Base-by-base conservation (phyloP, 1,140 invertebrate species). In the Dolichoris vasculosae region DNA sequence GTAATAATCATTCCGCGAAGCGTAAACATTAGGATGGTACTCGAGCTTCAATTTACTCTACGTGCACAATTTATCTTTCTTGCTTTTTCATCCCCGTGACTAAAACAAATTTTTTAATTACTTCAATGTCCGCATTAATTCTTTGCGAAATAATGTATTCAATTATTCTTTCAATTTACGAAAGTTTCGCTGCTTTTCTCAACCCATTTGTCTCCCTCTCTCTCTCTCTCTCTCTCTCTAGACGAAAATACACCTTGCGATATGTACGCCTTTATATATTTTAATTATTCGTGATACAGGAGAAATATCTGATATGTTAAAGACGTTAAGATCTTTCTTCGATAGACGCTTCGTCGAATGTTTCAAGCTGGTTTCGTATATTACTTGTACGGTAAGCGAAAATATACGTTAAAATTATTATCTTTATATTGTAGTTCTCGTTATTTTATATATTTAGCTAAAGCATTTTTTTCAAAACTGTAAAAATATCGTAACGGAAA, bases 81-180 rank as follows among this genome's bases (percentile, higher is more conserved):
- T 4, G 20, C 17, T 69, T 38, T 30, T 30, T 35, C 17, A 30
- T 1, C n/a, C 35, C n/a, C 35, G 32, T 17, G 11, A 32, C 32
- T 7, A 35, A 30, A 35, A 30, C 32, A 67, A 67, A 32, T 67
- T 73, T 71, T 73, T 73, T 73, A 73, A 73, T 73, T 43, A 73
- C 20, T 43, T 73, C 23, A 73, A 43, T 73, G 32, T 26, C 17
- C 15, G 0, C 2, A 17, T 43, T 43, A 40, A 69, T 69, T 69
- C 32, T 20, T 69, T 9, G 7, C 32, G 1, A 3, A 67, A 30
- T 67, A 67, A 67, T 67, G 32, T 35, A 67, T 35, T 35, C 11
- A 35, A 67, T 67, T 59, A 59, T 59, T 59, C 64, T 11, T 35
- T 17, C 67, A 69, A 69, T 69, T 38, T 38, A 69, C 11, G 8